Conservation (phyloP, 2,113 vertebrate species). For the Delphinus delphis region DNA sequence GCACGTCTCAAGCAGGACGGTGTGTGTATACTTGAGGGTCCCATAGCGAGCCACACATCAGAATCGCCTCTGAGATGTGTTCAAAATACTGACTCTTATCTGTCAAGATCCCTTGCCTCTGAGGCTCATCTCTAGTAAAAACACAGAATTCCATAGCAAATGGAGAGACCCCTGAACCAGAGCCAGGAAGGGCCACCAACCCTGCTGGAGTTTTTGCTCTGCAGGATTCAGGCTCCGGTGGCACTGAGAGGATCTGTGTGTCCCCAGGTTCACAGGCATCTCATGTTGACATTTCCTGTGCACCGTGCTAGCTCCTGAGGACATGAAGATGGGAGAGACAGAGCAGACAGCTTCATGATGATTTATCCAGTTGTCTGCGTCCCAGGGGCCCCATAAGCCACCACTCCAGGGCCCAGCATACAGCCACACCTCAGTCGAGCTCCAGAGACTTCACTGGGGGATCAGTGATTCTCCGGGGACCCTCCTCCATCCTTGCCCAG, state of each 20-base stretch:
- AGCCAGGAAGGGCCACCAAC: neutral
- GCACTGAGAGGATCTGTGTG: no score
- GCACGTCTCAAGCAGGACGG: neutral
- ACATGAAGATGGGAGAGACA: neutral
- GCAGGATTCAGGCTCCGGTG: neutral
- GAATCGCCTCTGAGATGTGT: neutral
- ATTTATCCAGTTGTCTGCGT: neutral
- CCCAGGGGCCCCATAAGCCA: neutral
- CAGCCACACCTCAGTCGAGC: neutral
- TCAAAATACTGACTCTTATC: neutral
- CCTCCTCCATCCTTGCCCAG: neutral
- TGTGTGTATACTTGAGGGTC: neutral
- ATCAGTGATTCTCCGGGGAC: neutral
- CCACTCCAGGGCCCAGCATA: neutral
- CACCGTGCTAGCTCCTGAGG: neutral
- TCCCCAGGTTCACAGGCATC: neutral
- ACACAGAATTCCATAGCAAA: neutral
- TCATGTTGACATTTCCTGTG: fast-evolving
- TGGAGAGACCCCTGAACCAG: neutral
- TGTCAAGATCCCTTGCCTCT: neutral
- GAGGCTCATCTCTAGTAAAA: neutral
- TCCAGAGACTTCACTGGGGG: neutral
- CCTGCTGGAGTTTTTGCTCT: neutral
- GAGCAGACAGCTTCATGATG: neutral
- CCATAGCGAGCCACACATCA: neutral